Conservation (phyloP, 2,888 invertebrate species). For the Tryphoninae sp. region DNA sequence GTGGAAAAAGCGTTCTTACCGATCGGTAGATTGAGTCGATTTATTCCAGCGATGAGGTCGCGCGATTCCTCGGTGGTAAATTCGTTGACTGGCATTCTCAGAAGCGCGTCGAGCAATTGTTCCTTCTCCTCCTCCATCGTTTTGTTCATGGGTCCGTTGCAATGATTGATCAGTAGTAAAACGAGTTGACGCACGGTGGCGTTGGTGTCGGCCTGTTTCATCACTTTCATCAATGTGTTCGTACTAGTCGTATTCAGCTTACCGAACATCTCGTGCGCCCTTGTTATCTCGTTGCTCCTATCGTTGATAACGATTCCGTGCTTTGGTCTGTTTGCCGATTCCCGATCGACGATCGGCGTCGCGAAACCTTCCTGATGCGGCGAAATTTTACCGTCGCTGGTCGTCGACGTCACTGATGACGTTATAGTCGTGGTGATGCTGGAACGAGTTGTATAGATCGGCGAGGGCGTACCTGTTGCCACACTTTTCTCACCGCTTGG, state of each 20-base stretch:
- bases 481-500: slow-evolving; percentile 66
- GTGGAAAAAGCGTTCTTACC: slow-evolving; percentile 64
- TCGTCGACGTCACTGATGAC: slow-evolving; percentile 74
- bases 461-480: slow-evolving; percentile 72
- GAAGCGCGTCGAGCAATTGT: slow-evolving; percentile 86
- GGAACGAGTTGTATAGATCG: slow-evolving; percentile 74
- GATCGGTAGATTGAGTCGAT: slow-evolving; percentile 71
- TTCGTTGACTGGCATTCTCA: slow-evolving; percentile 84
- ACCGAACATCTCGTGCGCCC: slow-evolving; percentile 89
- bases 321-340: slow-evolving; percentile 36
- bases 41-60: slow-evolving; percentile 76
- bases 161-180: slow-evolving; percentile 89
- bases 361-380: slow-evolving; percentile 37
- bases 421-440: slow-evolving; percentile 76
- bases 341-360: not conserved
- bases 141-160: slow-evolving; percentile 87
- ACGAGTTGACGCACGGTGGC: slow-evolving; percentile 89
- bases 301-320: slow-evolving; percentile 82
- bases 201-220: slow-evolving; percentile 91
- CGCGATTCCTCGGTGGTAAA: slow-evolving; percentile 80
- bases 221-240: slow-evolving; percentile 89
- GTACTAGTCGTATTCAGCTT: slow-evolving; percentile 89
- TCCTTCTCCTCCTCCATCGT: slow-evolving; percentile 88
- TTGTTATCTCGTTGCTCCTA: slow-evolving; percentile 86
- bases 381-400: slow-evolving; percentile 50